Conservation (phyloP, 2,797 vertebrate species). For the Dallia pectoralis region DNA sequence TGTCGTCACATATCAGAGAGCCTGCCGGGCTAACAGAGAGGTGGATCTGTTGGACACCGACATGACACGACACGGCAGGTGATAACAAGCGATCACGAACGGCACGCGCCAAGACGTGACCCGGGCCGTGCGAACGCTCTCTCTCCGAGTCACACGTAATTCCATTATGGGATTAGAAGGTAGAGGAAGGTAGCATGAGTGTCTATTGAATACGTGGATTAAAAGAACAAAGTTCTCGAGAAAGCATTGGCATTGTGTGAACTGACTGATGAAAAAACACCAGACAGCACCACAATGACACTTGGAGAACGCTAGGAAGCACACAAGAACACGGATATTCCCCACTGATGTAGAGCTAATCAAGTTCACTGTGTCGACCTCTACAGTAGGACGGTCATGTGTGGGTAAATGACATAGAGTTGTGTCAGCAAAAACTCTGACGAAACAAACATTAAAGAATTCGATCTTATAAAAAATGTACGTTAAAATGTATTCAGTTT, state of each 20-base stretch:
- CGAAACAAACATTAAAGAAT: too few species aligned
- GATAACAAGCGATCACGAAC: constrained; percentile 3
- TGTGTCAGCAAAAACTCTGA: too few species aligned
- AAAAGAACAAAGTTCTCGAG: neutral
- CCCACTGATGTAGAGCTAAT: too few species aligned
- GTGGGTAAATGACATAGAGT: too few species aligned
- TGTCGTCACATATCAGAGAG: constrained; percentile 9
- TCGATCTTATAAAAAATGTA: too few species aligned
- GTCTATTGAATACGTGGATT: neutral
- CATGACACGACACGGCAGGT: constrained; percentile 17
- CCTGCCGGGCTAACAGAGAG: neutral
- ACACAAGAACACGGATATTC: too few species aligned
- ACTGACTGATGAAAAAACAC: neutral
- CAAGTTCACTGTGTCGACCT: too few species aligned
- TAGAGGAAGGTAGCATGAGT: neutral
- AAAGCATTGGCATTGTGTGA: neutral
- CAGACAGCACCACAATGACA: neutral
- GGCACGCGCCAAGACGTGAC: neutral
- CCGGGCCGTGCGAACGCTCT: neutral
- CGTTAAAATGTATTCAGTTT: too few species aligned
- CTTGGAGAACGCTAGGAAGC: too few species aligned
- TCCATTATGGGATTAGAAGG: constrained; percentile 11
- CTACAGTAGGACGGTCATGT: too few species aligned
- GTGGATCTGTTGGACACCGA: neutral
- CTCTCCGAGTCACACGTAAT: constrained; percentile 8